These are phyloP conservation scores for Antechinus flavipes DNA, from an alignment of 2,113 vertebrate genomes.

Conservation along the genomic window DNA sequence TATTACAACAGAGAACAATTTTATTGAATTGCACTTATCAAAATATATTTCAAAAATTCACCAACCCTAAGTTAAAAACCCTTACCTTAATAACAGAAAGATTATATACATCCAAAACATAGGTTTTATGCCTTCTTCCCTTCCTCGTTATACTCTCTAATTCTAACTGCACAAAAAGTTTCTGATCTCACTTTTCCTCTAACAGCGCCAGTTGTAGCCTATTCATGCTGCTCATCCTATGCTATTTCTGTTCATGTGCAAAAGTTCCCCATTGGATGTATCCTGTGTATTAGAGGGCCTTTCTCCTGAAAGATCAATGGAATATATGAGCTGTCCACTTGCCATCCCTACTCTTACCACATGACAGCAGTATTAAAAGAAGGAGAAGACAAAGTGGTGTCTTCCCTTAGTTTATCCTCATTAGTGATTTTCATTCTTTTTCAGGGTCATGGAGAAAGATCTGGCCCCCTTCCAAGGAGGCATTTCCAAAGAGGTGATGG, in stretches of 20 bases:
- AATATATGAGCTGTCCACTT: not conserved
- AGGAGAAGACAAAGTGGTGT: not conserved
- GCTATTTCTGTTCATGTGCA: not conserved
- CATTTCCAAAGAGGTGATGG: conserved; percentile 90
- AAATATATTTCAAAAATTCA: not conserved
- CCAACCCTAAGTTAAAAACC: not conserved
- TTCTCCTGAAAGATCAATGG: not conserved
- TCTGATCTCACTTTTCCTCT: not conserved
- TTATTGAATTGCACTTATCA: not conserved
- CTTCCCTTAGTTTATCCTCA: not conserved
- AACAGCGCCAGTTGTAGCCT: not conserved
- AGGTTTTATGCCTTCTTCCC: not conserved
- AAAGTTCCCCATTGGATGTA: not conserved
- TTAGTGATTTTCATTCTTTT: conserved; percentile 50
- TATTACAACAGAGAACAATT: not conserved
- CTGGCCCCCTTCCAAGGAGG: conserved; percentile 89
- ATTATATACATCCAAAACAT: not conserved
- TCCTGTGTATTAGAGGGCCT: fast-evolving
- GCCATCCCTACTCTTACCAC: not conserved
- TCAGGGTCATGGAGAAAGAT: conserved; percentile 92
- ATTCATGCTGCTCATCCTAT: not conserved
- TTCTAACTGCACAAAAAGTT: not conserved
- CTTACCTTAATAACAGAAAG: not conserved
- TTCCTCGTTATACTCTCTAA: conserved; percentile 1
- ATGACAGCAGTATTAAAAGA: not conserved